These are phyloP conservation scores for Synanthedon formicaeformis DNA, from an alignment of 2,888 invertebrate genomes.

Conservation along the genomic window DNA sequence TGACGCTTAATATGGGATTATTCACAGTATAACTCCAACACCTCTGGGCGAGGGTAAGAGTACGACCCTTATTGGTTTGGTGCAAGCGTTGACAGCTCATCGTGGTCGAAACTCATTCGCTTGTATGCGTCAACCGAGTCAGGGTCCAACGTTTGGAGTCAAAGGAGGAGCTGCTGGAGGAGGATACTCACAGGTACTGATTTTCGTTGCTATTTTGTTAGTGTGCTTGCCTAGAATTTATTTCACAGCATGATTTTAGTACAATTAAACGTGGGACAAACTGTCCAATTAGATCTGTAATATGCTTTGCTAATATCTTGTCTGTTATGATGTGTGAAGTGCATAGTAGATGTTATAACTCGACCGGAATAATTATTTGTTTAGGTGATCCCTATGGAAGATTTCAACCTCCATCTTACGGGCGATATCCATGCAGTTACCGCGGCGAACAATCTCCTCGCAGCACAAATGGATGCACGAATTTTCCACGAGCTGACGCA, in stretches of 20 bases:
- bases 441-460: slow-evolving; percentile 96
- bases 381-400: slow-evolving; percentile 98
- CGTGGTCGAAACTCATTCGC: slow-evolving; percentile 89
- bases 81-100: slow-evolving; percentile 91
- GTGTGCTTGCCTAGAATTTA: not conserved
- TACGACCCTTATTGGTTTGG: slow-evolving; percentile 92
- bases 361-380: not conserved
- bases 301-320: too few species aligned
- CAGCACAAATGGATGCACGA: slow-evolving; percentile 96
- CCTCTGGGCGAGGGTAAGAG: slow-evolving; percentile 99
- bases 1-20: too few species aligned
- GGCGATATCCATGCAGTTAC: slow-evolving; percentile 99
- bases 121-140: slow-evolving; percentile 96
- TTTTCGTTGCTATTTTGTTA: not conserved
- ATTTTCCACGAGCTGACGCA: slow-evolving; percentile 98
- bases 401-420: slow-evolving; percentile 97
- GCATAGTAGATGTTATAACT: too few species aligned
- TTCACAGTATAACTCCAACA: slow-evolving; percentile 91
- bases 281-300: too few species aligned
- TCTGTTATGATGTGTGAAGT: too few species aligned
- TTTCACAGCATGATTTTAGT: too few species aligned
- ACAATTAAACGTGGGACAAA: too few species aligned
- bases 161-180: slow-evolving; percentile 99
- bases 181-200: slow-evolving; percentile 87
- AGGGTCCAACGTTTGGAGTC: slow-evolving; percentile 99